Evolutionary conservation across 1,140 invertebrate species (phyloP), one percentile per base, ranked within the genome.

Genomic region (Sinonovacula constricta): DNA sequence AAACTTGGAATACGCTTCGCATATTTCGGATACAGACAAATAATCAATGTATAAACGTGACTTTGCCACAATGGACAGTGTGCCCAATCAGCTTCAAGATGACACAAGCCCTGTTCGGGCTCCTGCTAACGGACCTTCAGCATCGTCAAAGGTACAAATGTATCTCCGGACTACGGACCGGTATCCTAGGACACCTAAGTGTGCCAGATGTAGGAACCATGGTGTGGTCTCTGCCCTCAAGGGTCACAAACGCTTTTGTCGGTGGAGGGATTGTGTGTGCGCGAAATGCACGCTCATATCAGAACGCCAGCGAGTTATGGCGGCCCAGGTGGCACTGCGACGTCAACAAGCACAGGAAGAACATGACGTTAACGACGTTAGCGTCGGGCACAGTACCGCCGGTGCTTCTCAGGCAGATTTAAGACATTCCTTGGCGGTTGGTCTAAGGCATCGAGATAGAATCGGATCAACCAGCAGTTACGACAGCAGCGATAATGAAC

Each of bases 191-290:
- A 78, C 75, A 15, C 75, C 75, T 30, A 78, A 78, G 36, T 78
- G 75, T 69, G 75, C 75, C 30, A 18, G 75, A 26, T 78, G 75
- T 56, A 36, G 75, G 30, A 78, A 78, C 36, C 75, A 78, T 56
- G 75, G 75, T 1, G 75, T 78, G 39, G 75, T 78, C 10, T 78
- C 75, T 1, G 66, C 75, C 10, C 39, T 78, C 2, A 78, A 78
- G 30, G 75, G 75, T 63, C 75, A 78, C 65, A 78, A 78, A 54
- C 75, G 75, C 39, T 78, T 60, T 30, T 78, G 75, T 54, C 54
- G 75, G 18, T 78, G 75, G 75, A 60, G 65, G 33, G 65, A 78
- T 31, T 78, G 75, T 39, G 39, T 57, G 7, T 78, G 75, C 28
- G 75, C 65, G 3, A 78, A 78, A 45, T 78, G 75, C 26, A 78